phyloP scores from a whole-genome alignment of 2,113 vertebrate genomes.

The Columba livia region DNA sequence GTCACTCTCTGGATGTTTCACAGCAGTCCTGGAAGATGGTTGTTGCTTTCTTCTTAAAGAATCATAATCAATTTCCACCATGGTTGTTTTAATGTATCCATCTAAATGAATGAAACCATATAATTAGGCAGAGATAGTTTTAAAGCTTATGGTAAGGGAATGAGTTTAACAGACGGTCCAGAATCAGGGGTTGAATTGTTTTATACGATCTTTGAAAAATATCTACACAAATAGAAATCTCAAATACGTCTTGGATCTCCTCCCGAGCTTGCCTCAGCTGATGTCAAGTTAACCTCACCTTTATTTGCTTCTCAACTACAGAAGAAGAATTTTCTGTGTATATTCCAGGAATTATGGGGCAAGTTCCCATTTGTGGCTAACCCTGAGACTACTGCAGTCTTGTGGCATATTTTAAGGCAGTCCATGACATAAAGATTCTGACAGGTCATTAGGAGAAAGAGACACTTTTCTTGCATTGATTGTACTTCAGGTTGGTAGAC shows the following conservation, averaged over 20 bases:
- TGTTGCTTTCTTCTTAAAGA: slow-evolving; percentile 78
- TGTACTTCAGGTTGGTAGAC: neutral
- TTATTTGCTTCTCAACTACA: neutral
- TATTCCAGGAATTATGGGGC: neutral
- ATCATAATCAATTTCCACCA: slow-evolving; percentile 89
- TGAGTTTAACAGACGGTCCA: neutral
- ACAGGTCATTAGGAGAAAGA: neutral
- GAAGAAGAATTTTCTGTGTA: neutral
- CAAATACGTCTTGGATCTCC: neutral
- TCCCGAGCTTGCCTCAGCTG: neutral
- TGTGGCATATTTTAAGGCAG: neutral
- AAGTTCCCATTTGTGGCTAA: neutral
- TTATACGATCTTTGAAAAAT: neutral
- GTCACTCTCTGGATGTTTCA: slow-evolving; percentile 59
- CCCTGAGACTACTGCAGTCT: neutral
- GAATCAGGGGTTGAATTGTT: neutral
- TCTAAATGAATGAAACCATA: slow-evolving; percentile 69
- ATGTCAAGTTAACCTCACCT: neutral
- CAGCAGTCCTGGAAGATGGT: neutral
- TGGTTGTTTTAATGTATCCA: slow-evolving; percentile 90
- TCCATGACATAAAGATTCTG: neutral
- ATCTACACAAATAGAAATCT: neutral
- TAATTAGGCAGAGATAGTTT: neutral
- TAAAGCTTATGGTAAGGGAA: neutral
- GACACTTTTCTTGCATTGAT: neutral